Base-by-base conservation (phyloP, 37 sponge, comb jelly and placozoan genomes). In the Halisarca cf. caerulea region DNA sequence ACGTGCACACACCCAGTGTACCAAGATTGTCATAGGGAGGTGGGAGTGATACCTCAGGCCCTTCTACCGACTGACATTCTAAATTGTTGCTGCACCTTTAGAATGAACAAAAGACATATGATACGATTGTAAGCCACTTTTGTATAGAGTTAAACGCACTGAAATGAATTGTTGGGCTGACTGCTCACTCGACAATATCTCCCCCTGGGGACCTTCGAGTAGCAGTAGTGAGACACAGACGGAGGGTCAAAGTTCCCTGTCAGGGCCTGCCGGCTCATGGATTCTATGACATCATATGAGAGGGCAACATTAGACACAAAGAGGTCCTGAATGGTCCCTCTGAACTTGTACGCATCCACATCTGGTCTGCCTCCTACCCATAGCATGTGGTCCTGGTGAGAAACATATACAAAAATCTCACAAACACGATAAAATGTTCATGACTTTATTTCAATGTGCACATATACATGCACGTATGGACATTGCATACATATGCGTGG, bases 301-400 rank as follows among this genome's bases (percentile, higher is more conserved):
- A 92, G 69, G 20, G 89, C 69, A 4, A 43, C 88, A 55, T 84
- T 88, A 45, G 68, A 54, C 64, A 94, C 88, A 58, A 90, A 86
- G 27, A 94, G 81, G 73, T 94, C 84, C 41, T 86, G 54, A 33
- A 94, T 90, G 41, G 80, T 78, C 8, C 94, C 94, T 51, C 69
- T 85, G 89, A 94, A 90, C 47, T 85, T 88, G 86, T 87, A 94
- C 35, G 66, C 69, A 37, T 79, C 45, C 4, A 88, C 88, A 35
- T 87, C 85, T 8, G 94, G 94, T 24, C 94, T 66, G 27, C 94
- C 94, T 24, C 94, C 94, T 5, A 94, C 86, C 75, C 87, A 90
- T 30, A 94, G 80, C 42, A 88, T 75, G 64, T 90, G 87, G 71
- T 58, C 21, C 73, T 38, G 41, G 6, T 5, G 41, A 20, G 40